Evolutionary conservation across 2,888 invertebrate genomes (phyloP).

Genomic region (Drosophila crucigera): DNA sequence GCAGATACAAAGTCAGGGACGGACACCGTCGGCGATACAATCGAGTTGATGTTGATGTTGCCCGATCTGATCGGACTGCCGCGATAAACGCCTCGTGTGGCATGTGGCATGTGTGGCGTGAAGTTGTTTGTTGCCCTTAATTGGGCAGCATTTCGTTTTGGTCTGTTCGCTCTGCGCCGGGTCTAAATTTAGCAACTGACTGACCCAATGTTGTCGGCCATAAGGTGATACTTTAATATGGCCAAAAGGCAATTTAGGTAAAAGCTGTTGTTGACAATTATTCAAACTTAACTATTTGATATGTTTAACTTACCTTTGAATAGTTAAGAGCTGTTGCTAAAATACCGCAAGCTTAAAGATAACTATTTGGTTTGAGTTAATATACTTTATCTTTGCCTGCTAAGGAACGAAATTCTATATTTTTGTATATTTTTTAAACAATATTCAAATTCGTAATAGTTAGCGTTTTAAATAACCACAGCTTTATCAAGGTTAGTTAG

Average conservation of each 20-base stretch:
- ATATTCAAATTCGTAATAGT: not conserved
- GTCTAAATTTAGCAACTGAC: constrained; percentile 62
- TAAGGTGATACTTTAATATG: constrained; percentile 17
- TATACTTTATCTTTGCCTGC: not conserved
- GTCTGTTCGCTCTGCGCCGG: constrained; percentile 4
- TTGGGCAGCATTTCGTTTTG: constrained; percentile 67
- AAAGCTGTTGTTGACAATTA: not conserved
- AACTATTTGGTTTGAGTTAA: not conserved
- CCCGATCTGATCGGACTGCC: constrained; percentile 64
- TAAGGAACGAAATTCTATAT: not conserved
- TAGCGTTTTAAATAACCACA: not conserved
- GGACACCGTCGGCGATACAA: constrained; percentile 40
- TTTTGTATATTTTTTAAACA: not conserved
- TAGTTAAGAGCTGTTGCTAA: not conserved
- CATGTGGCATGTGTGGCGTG: constrained; percentile 80
- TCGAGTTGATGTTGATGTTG: constrained; percentile 66
- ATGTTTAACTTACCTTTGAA: not conserved
- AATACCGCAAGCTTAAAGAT: not conserved
- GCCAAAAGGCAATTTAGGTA: constrained; percentile 5
- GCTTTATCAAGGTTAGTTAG: not conserved
- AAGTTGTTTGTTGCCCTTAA: constrained; percentile 80
- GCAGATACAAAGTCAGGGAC: not conserved
- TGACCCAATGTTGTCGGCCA: constrained; percentile 62
- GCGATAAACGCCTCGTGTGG: constrained; percentile 75
- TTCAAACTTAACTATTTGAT: not conserved